Base-by-base conservation (phyloP, 2,888 invertebrate species). In the Alviniconcha strummeri region DNA sequence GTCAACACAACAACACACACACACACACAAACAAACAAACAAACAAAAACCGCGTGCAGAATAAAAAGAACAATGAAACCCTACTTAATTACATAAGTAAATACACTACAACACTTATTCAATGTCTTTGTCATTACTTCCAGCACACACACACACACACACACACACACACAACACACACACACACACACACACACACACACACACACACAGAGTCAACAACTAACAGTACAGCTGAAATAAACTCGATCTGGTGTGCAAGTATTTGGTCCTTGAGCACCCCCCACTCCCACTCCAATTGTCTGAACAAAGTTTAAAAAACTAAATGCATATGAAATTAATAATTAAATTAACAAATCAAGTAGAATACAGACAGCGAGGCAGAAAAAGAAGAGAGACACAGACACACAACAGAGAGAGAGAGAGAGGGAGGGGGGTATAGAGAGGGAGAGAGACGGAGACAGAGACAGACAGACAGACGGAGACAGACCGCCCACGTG, bases 381-480 rank as follows among this genome's bases (percentile, higher is more conserved):
- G n/a, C 36, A 4, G 19, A 13, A 54, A 54, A 54, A 76, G 36
- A 19, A 64, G 60, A 79, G n/a, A 67, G 11, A 79, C 6, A 79
- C 15, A 79, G 64, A 64, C 60, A 60, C n/a, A n/a, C 5, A 54
- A 36, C 36, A 36, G 80, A 71, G 5, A 64, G 57, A 55, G 4
- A 78, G 79, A 19, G 36, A 64, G n/a, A 78, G 17, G 7, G 17
- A 69, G n/a, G n/a, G n/a, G n/a, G n/a, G n/a, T n/a, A n/a, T n/a
- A 36, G 80, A 71, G 5, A 64, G 57, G 15, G 4, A 78, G 79
- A 19, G 36, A 64, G n/a, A 78, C 1, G 7, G 17, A 69, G n/a
- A n/a, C n/a, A n/a, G n/a, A n/a, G n/a, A n/a, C n/a, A n/a, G n/a
- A 69, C 17, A 69, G 72, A 72, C 72, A 72, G 72, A 72, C 72